These are phyloP conservation scores for Malurus splendens DNA, from an alignment of 2,797 vertebrate genomes.

Conservation along the genomic window DNA sequence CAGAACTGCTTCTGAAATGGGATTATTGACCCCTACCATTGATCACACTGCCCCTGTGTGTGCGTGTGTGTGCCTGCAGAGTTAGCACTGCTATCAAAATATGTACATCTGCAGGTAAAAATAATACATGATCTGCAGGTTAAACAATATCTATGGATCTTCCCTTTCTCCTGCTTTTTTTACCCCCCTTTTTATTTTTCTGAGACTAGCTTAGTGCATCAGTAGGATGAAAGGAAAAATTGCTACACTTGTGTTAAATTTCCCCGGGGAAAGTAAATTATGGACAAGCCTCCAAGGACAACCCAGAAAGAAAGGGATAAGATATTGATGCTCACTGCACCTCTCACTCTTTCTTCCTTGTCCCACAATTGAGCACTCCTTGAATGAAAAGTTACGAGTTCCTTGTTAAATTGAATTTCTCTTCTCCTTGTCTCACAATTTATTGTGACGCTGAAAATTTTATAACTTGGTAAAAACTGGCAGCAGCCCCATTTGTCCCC, in stretches of 20 bases:
- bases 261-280: slow-evolving; percentile 69
- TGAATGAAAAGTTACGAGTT: slow-evolving; percentile 66
- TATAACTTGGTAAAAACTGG: slow-evolving; percentile 63
- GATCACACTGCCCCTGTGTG: neutral
- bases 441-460: slow-evolving; percentile 65
- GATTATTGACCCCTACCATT: slow-evolving; percentile 61
- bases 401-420: slow-evolving; percentile 67
- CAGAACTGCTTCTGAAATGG: slow-evolving; percentile 56
- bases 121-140: slow-evolving; percentile 49
- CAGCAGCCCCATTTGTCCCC: slow-evolving; percentile 57
- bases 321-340: slow-evolving; percentile 60
- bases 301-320: slow-evolving; percentile 50
- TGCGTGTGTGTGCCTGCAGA: neutral
- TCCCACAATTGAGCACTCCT: slow-evolving; percentile 54
- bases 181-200: neutral
- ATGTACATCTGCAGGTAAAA: slow-evolving; percentile 51
- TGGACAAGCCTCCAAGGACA: slow-evolving; percentile 65
- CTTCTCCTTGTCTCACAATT: slow-evolving; percentile 61
- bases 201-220: slow-evolving; percentile 48
- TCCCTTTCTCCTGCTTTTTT: neutral
- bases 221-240: slow-evolving; percentile 67
- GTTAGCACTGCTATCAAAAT: slow-evolving; percentile 46
- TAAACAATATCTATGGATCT: slow-evolving; percentile 58
- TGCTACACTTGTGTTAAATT: slow-evolving; percentile 68
- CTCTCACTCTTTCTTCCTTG: slow-evolving; percentile 55